phyloP scores from a whole-genome alignment of 2,113 vertebrate genomes.

The Rafetus swinhoei region DNA sequence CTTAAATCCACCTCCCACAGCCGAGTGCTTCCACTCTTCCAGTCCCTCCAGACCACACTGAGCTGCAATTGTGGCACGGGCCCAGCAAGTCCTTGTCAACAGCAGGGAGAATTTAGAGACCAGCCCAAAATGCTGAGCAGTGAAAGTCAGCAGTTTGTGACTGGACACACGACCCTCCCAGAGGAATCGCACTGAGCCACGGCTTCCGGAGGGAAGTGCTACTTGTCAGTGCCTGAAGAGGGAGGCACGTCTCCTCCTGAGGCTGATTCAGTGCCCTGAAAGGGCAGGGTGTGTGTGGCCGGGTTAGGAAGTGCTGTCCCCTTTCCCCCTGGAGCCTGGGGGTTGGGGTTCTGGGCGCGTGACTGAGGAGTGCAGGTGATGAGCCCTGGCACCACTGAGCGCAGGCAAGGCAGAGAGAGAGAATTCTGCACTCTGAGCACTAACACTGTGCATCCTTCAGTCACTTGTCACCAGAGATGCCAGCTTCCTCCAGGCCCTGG shows the following conservation, averaged over 20 bases:
- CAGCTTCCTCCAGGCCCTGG: too few relatives aligned
- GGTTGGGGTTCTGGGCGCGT: neutral
- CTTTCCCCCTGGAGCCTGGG: neutral
- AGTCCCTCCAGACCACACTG: neutral
- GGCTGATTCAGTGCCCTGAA: neutral
- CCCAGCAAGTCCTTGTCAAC: neutral
- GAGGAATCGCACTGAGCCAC: neutral
- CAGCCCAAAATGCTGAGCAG: rapidly evolving
- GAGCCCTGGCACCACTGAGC: neutral
- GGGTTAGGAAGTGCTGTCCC: neutral
- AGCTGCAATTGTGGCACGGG: neutral
- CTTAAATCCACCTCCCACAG: too few relatives aligned
- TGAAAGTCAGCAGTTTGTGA: neutral
- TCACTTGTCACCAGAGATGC: neutral
- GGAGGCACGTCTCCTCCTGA: neutral
- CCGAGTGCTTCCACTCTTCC: neutral
- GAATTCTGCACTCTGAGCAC: neutral
- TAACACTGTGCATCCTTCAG: rapidly evolving
- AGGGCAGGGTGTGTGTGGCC: neutral
- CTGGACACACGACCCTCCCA: neutral
- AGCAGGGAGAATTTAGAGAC: neutral
- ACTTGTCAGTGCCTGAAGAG: neutral
- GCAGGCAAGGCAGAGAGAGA: neutral
- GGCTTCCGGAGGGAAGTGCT: neutral
- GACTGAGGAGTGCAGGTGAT: neutral